These are phyloP conservation scores for Acrocephalus kingi DNA, from an alignment of 2,113 vertebrate genomes.

Conservation along the genomic window DNA sequence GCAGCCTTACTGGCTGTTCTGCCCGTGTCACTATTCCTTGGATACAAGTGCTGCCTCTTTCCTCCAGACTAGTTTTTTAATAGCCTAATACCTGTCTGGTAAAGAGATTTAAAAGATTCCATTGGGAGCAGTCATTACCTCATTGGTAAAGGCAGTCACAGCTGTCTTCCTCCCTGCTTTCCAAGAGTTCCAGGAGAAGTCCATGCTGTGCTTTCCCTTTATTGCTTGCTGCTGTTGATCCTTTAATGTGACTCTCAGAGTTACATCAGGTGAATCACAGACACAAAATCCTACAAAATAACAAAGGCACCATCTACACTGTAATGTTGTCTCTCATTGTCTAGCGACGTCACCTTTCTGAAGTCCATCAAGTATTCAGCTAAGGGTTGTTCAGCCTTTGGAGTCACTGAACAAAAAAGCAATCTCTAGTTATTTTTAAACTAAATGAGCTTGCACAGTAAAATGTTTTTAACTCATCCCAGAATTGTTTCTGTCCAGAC, in stretches of 20 bases:
- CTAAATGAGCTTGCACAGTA: not conserved
- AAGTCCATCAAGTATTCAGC: not conserved
- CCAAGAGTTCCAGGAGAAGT: not conserved
- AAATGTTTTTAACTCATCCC: not conserved
- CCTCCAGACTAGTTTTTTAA: not conserved
- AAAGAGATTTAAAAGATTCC: not conserved
- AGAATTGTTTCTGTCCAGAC: not conserved
- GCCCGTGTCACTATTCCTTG: not conserved
- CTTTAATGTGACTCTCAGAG: not conserved
- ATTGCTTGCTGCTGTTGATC: not conserved
- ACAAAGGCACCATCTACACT: not conserved
- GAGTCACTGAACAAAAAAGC: not conserved
- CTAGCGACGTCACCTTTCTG: not conserved
- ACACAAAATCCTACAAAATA: not conserved
- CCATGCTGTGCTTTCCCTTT: fast-evolving
- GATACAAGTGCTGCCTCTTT: not conserved
- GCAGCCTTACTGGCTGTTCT: not conserved
- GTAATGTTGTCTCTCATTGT: not conserved
- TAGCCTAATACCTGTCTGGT: not conserved
- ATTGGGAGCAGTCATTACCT: not conserved
- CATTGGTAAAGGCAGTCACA: not conserved
- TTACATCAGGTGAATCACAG: not conserved
- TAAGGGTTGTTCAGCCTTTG: not conserved
- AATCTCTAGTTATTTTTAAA: not conserved
- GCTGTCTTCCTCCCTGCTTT: not conserved